A percentile compares a stretch with the other conserved stretches of the same genome.
Conservation (phyloP, 2,888 invertebrate genomes). For the Netelia fuscicornis region DNA sequence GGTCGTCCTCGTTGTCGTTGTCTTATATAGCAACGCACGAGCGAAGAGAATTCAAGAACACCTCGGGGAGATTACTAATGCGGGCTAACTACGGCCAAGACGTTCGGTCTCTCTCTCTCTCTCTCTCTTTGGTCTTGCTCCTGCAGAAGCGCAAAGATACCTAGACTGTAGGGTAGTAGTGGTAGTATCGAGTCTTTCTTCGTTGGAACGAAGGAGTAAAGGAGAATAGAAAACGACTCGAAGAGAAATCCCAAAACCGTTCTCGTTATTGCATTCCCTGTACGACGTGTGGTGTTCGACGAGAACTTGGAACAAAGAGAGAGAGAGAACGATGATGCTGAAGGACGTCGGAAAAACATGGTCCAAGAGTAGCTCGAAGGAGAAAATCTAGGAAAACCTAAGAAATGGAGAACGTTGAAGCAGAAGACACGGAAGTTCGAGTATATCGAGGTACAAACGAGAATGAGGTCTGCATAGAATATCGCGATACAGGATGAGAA, state of each 20-base stretch:
- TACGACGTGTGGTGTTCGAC: constrained; percentile 63
- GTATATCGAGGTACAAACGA: not conserved
- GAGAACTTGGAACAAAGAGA: not conserved
- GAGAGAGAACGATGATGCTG: not conserved
- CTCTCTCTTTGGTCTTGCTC: constrained; percentile 28
- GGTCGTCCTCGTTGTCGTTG: constrained; percentile 42
- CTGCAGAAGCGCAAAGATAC: constrained; percentile 32
- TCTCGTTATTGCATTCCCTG: constrained; percentile 80
- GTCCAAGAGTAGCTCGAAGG: not conserved
- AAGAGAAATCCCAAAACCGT: constrained; percentile 71
- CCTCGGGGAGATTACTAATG: constrained; percentile 81
- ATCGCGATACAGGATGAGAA: constrained; percentile 33
- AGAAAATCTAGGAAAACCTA: constrained; percentile 28
- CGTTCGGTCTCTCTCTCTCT: constrained; percentile 47
- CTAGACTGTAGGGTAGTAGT: constrained; percentile 18
- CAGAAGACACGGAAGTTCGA: constrained; percentile 25
- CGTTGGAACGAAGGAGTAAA: constrained; percentile 48
- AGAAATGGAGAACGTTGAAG: constrained; percentile 45
- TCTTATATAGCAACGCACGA: constrained; percentile 48
- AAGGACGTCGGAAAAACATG: not conserved
- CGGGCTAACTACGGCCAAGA: constrained; percentile 79
- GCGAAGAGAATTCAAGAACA: constrained; percentile 76
- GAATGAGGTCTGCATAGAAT: constrained; percentile 15
- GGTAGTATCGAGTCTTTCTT: constrained; percentile 49
- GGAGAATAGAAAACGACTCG: constrained; percentile 64